Evolutionary conservation across 2,888 invertebrate species (phyloP), one percentile per base, ranked within the genome.

Genomic region (Perizoma affinitatum): DNA sequence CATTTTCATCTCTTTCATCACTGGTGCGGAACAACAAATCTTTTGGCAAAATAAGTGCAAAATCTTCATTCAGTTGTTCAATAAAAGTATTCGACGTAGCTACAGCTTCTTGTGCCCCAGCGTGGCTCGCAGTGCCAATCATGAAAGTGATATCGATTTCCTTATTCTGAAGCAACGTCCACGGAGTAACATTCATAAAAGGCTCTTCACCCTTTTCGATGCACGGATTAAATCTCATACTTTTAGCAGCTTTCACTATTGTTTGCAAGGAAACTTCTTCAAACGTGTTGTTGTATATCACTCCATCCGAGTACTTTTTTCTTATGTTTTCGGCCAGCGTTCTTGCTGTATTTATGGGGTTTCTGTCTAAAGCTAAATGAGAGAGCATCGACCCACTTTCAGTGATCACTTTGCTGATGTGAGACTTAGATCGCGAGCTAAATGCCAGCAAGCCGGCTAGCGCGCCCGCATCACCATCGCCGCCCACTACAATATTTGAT

Each of bases 301-400:
- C 38, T 10, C 54, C 50, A 11, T 54, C 54, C 6, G 70, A 43
- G n/a, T 61, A 47, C 8, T 66, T 53, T 36, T 51, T 61, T 50
- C 53, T 87, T 87, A 78, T 78, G 73, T 71, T 86, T 1, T 71
- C 60, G 4, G 86, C 73, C 79, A 94, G 79, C 75, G 79, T 53
- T 38, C 52, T 61, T 9, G 82, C 83, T 49, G 77, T 79, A 6
- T 51, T 56, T 33, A 64, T 38, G n/a, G 88, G 88, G 46, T 80
- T 61, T 59, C 88, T 82, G 50, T 88, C 87, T 47, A 87, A 65
- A 10, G 87, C 87, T 83, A 84, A 86, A 45, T 83, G 77, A 6
- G 87, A 83, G 6, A 90, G 74, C 10, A 84, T 70, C 5, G 84
- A 82, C 3, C 90, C 90, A 64, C 88, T 90, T 65, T 90, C 88